Evolutionary conservation across 2,113 vertebrate species (phyloP).

Genomic region (Saimiri boliviensis): DNA sequence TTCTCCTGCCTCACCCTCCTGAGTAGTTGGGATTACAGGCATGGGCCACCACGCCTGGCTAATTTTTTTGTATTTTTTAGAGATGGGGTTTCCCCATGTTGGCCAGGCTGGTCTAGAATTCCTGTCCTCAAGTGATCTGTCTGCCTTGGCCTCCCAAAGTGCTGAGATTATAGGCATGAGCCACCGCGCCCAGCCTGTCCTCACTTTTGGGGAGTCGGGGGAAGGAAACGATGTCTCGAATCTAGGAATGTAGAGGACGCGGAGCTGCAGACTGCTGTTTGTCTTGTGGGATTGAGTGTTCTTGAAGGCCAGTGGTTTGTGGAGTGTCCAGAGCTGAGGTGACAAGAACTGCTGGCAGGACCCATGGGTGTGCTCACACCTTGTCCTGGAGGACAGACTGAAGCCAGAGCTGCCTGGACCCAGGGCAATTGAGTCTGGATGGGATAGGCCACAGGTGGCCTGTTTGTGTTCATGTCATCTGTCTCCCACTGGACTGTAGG

Average conservation of each 20-base stretch:
- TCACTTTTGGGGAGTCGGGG: too few relatives aligned
- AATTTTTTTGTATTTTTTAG: not conserved
- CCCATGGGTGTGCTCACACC: rapidly evolving
- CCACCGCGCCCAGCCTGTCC: not conserved
- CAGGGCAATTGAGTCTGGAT: rapidly evolving
- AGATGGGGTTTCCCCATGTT: not conserved
- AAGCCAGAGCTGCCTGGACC: not conserved
- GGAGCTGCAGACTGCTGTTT: not conserved
- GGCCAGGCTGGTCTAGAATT: not conserved
- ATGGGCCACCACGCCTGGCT: not conserved
- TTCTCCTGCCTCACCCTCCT: not conserved
- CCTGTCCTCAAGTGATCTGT: not conserved
- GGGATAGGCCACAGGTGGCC: rapidly evolving
- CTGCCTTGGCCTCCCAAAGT: not conserved
- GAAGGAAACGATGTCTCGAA: not conserved
- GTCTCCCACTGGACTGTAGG: not conserved
- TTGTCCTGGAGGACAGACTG: rapidly evolving
- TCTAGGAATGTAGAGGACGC: not conserved
- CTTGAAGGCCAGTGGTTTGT: too few relatives aligned
- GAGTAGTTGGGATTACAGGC: not conserved
- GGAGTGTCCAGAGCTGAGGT: not conserved
- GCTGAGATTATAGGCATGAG: not conserved
- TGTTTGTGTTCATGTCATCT: not conserved
- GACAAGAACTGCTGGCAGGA: not conserved
- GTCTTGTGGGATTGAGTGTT: not conserved